Evolutionary conservation across 1,140 invertebrate species (phyloP).

Genomic region (Agraylea sexmaculata): DNA sequence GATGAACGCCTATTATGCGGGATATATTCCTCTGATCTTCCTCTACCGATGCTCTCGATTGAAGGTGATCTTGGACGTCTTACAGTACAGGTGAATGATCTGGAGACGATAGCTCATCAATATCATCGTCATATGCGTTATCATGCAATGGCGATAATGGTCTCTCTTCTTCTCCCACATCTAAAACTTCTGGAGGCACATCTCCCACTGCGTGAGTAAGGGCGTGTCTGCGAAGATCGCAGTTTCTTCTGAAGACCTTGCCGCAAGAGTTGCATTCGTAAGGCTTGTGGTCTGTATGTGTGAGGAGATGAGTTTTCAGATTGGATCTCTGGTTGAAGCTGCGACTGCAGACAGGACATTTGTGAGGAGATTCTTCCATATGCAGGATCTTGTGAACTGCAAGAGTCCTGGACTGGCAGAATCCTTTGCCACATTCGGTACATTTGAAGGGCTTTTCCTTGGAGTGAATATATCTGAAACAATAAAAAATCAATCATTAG

Average conservation of each 20-base stretch:
- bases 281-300: conserved; percentile 89
- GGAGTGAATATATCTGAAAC: conserved; percentile 86
- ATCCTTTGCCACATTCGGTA: conserved; percentile 89
- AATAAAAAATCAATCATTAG: conserved; percentile 23
- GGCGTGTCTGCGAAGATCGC: conserved; percentile 72
- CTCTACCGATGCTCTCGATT: conserved; percentile 34
- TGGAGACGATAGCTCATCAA: conserved; percentile 43
- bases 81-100: conserved; percentile 44
- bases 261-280: conserved; percentile 86
- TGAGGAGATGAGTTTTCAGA: conserved; percentile 86
- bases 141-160: conserved; percentile 35
- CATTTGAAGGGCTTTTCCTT: conserved; percentile 97
- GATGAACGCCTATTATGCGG: conserved; percentile 25
- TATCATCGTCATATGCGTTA: conserved; percentile 44
- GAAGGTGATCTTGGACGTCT: conserved; percentile 38
- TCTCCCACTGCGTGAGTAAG: conserved; percentile 76
- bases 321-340: conserved; percentile 88
- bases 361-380: conserved; percentile 85
- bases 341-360: conserved; percentile 78
- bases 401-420: conserved; percentile 87
- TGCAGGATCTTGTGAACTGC: conserved; percentile 89
- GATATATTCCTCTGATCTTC: conserved; percentile 29
- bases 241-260: conserved; percentile 77
- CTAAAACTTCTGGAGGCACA: conserved; percentile 54
- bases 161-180: conserved; percentile 53